These are phyloP conservation scores for Tenthredo notha DNA, from an alignment of 2,888 invertebrate species.

Conservation along the genomic window DNA sequence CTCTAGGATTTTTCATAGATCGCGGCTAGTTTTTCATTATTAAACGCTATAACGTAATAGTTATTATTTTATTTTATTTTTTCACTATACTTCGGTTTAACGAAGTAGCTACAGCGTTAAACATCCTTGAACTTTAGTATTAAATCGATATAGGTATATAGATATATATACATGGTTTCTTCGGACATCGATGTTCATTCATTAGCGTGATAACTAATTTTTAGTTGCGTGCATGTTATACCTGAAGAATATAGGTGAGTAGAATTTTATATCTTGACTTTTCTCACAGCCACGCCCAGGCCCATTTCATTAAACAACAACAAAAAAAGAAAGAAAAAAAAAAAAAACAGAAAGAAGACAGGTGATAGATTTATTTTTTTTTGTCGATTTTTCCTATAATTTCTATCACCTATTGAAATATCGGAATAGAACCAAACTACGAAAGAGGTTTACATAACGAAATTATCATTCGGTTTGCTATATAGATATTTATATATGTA, in stretches of 20 bases:
- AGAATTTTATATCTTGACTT: not conserved
- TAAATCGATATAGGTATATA: not conserved
- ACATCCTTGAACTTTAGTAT: conserved; percentile 1
- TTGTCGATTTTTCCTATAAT: too few species aligned
- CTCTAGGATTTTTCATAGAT: not conserved
- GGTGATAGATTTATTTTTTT: too few species aligned
- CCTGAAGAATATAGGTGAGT: not conserved
- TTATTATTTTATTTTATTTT: too few species aligned
- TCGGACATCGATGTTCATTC: not conserved
- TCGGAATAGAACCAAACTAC: not conserved
- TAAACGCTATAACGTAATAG: too few species aligned
- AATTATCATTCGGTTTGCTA: conserved; percentile 21
- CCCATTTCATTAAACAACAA: not conserved
- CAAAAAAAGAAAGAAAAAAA: not conserved
- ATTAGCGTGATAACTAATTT: conserved; percentile 10
- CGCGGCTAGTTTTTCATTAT: too few species aligned
- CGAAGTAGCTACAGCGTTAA: not conserved
- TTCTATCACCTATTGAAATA: too few species aligned
- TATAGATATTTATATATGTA: not conserved
- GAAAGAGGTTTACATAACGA: not conserved
- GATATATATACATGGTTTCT: not conserved
- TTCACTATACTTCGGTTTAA: not conserved
- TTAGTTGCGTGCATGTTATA: not conserved
- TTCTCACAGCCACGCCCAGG: not conserved
- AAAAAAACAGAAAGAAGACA: not conserved